Conservation (phyloP, 2,888 invertebrate species). For the Boloria euphrosyne region DNA sequence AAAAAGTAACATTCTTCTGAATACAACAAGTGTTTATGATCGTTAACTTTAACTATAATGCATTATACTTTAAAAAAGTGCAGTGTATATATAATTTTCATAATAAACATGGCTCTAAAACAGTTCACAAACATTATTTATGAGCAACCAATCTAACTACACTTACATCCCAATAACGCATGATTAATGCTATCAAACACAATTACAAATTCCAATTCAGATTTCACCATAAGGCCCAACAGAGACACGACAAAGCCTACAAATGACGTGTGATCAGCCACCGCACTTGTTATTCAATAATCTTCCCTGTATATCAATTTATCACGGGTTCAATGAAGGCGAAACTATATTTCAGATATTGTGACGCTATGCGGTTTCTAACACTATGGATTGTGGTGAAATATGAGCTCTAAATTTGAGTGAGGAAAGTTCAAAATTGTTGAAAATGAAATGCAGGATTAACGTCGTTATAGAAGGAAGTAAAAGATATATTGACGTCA, state of each 20-base stretch:
- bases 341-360: constrained; percentile 78
- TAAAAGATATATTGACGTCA: constrained; percentile 76
- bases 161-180: constrained; percentile 13
- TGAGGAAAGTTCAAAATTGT: constrained; percentile 22
- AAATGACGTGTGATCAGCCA: constrained; percentile 62
- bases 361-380: constrained; percentile 53
- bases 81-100: too few species aligned
- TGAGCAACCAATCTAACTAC: too few species aligned
- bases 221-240: constrained; percentile 50
- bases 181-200: constrained; percentile 24
- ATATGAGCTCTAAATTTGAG: neutral
- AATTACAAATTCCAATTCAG: constrained; percentile 55
- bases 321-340: constrained; percentile 80
- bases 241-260: constrained; percentile 50
- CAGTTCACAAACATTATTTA: too few species aligned
- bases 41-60: too few species aligned
- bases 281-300: constrained; percentile 81
- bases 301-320: constrained; percentile 76
- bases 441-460: constrained; percentile 14
- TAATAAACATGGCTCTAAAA: too few species aligned
- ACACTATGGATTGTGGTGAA: constrained; percentile 30
- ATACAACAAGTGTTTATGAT: too few species aligned
- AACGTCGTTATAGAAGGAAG: constrained; percentile 45
- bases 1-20: too few species aligned
- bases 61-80: too few species aligned